phyloP scores from a whole-genome alignment of 2,113 vertebrate species.

The human region GRCh38 chr15:52688001-52688500 shows the following conservation, averaged over 20 bases:
- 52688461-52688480: neutral
- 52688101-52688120: neutral
- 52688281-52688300: neutral
- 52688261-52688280: neutral
- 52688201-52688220: neutral
- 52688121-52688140: neutral
- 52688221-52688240: constrained; percentile 1
- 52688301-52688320: neutral
- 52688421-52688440: neutral
- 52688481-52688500: neutral
- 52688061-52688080: constrained; percentile 12
- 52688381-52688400: neutral
- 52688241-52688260: constrained; percentile 1
- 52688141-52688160: neutral
- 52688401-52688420: neutral
- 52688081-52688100: neutral
- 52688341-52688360: neutral
- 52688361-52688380: neutral
- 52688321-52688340: neutral
- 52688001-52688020: neutral
- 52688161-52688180: neutral
- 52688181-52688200: neutral
- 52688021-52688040: neutral
- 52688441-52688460: neutral
- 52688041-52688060: neutral